These are phyloP conservation scores for Dendrolimus pini DNA, from an alignment of 2,888 invertebrate genomes.

Conservation along the genomic window DNA sequence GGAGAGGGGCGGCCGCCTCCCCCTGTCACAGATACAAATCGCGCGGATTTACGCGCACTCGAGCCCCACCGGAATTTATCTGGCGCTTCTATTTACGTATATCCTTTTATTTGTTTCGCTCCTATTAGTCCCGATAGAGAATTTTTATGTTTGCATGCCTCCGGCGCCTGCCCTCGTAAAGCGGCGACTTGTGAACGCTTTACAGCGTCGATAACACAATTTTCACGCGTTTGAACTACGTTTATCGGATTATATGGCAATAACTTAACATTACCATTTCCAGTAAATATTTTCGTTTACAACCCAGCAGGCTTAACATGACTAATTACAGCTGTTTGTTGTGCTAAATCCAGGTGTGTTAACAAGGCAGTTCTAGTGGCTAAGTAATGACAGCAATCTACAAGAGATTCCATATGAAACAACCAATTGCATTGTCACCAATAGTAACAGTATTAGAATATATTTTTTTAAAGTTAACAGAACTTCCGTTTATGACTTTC, in stretches of 20 bases:
- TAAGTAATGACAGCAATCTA: too few relatives aligned
- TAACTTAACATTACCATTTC: conserved; percentile 52
- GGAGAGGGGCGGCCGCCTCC: conserved; percentile 34
- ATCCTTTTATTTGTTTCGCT: conserved; percentile 75
- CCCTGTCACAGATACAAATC: conserved; percentile 77
- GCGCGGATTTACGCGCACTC: conserved; percentile 75
- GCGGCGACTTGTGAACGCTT: conserved; percentile 69
- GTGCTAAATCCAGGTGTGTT: conserved; percentile 53
- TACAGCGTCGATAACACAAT: conserved; percentile 69
- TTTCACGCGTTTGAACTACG: conserved; percentile 55
- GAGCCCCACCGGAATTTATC: conserved; percentile 74
- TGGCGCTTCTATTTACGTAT: conserved; percentile 70
- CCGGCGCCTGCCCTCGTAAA: conserved; percentile 69
- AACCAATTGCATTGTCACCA: too few relatives aligned
- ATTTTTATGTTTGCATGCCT: conserved; percentile 74
- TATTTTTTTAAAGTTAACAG: too few relatives aligned
- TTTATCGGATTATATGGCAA: conserved; percentile 69
- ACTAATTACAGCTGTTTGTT: conserved; percentile 59
- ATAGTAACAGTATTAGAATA: too few relatives aligned
- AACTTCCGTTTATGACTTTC: too few relatives aligned
- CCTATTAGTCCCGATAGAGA: conserved; percentile 76
- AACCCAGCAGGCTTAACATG: conserved; percentile 44
- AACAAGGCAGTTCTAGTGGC: conserved; percentile 19
- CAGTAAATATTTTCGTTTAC: conserved; percentile 64
- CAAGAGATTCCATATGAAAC: too few relatives aligned